These are phyloP conservation scores for Parotocinclus haroldoi DNA, from an alignment of 2,797 vertebrate species.

Conservation along the genomic window DNA sequence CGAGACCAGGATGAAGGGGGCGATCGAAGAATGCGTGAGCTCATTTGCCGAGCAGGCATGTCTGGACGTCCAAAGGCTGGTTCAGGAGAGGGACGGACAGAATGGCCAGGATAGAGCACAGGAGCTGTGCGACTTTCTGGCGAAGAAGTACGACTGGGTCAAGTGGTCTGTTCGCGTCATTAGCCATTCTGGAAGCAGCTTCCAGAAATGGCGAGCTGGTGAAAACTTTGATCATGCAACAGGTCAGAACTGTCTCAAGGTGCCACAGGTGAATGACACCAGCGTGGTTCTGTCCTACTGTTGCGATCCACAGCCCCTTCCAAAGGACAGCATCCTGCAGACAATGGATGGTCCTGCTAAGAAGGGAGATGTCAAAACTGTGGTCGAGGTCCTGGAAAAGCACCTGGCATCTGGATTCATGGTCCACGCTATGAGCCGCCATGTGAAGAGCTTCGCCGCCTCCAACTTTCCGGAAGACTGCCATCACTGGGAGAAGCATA, in stretches of 20 bases:
- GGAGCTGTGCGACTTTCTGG: constrained; percentile 63
- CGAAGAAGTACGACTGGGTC: constrained; percentile 75
- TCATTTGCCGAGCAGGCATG: constrained; percentile 70
- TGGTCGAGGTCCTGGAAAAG: constrained; percentile 66
- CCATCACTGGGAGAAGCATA: constrained; percentile 77
- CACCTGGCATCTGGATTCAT: constrained; percentile 65
- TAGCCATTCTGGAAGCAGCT: constrained; percentile 65
- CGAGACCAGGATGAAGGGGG: constrained; percentile 69
- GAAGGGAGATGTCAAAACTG: constrained; percentile 60
- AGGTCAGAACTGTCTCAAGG: constrained; percentile 68
- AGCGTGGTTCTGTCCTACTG: constrained; percentile 73
- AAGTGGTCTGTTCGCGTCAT: constrained; percentile 74
- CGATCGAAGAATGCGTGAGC: constrained; percentile 60
- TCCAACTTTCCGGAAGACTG: constrained; percentile 73
- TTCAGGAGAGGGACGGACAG: constrained; percentile 57
- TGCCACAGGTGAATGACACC: constrained; percentile 64
- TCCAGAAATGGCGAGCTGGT: constrained; percentile 67
- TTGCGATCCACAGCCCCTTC: constrained; percentile 59
- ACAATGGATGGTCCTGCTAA: constrained; percentile 63
- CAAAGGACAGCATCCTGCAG: constrained; percentile 57
- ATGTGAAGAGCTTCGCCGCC: constrained; percentile 67
- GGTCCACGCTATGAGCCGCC: constrained; percentile 69
- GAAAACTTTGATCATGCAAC: constrained; percentile 69
- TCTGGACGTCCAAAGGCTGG: constrained; percentile 59
- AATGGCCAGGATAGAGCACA: constrained; percentile 56